Percentiles rank a stretch among this genome's conserved stretches.
These are phyloP conservation scores for Drosophila repleta DNA, from an alignment of 1,140 invertebrate genomes.

Conservation along the genomic window DNA sequence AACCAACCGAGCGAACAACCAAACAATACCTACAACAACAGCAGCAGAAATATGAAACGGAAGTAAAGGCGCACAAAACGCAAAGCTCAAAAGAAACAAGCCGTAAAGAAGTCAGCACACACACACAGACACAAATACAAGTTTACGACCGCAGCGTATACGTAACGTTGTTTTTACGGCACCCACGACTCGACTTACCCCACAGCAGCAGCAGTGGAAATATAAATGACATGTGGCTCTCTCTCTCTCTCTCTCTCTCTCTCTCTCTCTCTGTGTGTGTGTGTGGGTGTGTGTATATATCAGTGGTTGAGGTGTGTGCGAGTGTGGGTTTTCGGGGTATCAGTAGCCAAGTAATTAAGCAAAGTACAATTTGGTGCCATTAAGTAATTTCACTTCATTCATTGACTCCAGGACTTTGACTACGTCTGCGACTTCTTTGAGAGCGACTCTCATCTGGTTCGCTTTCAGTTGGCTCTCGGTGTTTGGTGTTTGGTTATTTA, in stretches of 20 bases:
- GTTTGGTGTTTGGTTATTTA: conserved; percentile 48
- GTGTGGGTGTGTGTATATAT: not conserved
- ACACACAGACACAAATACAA: conserved; percentile 18
- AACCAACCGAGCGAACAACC: conserved; percentile 27
- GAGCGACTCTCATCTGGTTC: not conserved
- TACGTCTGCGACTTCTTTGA: not conserved
- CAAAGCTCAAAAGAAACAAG: conserved; percentile 66
- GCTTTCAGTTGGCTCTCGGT: not conserved
- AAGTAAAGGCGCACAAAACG: conserved; percentile 45
- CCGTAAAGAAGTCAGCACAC: conserved; percentile 64
- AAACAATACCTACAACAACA: conserved; percentile 10
- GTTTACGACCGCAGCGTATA: conserved; percentile 68
- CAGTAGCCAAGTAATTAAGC: conserved; percentile 81
- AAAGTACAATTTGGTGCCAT: conserved; percentile 83
- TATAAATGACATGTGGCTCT: conserved; percentile 69
- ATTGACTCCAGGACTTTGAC: conserved; percentile 68
- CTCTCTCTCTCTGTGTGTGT: too few relatives aligned
- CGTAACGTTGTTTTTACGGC: conserved; percentile 78
- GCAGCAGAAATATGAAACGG: conserved; percentile 19
- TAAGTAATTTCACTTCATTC: conserved; percentile 81
- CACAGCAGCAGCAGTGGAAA: not conserved
- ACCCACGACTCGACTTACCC: conserved; percentile 63
- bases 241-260: too few relatives aligned
- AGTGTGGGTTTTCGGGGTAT: conserved; percentile 40
- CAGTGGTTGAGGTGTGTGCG: conserved; percentile 8